These are phyloP conservation scores for Agrochola circellaris DNA, from an alignment of 2,888 invertebrate species.

Conservation along the genomic window DNA sequence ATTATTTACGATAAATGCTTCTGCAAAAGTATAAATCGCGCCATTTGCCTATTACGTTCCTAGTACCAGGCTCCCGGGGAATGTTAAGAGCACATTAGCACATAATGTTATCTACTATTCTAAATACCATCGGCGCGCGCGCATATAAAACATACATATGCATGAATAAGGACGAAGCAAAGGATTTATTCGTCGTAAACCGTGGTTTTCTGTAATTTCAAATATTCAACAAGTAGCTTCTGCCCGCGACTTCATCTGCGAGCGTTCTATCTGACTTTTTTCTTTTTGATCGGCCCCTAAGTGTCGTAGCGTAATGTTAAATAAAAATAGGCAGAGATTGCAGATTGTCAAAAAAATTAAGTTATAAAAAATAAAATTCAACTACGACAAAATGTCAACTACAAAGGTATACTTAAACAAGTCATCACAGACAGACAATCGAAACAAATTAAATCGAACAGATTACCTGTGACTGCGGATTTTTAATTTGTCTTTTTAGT, in stretches of 20 bases:
- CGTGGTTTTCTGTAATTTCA: background rate
- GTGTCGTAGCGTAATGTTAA: background rate
- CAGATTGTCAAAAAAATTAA: no score
- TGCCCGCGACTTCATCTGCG: background rate
- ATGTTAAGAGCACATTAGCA: conserved; percentile 1
- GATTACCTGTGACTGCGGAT: no score
- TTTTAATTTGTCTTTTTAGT: no score
- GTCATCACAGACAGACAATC: no score
- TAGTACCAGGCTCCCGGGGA: background rate
- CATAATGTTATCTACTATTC: conserved; percentile 8
- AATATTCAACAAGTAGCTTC: no score
- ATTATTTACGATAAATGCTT: background rate
- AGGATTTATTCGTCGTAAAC: background rate
- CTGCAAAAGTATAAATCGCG: background rate
- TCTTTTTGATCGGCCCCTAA: background rate
- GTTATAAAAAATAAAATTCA: background rate
- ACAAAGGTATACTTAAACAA: no score
- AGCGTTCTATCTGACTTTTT: no score
- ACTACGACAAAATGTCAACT: no score
- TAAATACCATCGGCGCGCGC: background rate
- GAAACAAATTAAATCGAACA: no score
- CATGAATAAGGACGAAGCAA: background rate
- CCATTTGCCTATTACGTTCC: background rate
- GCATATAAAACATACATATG: background rate
- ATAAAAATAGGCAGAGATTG: no score